These are phyloP conservation scores for Malurus melanocephalus DNA, from an alignment of 2,113 vertebrate species.

Conservation along the genomic window DNA sequence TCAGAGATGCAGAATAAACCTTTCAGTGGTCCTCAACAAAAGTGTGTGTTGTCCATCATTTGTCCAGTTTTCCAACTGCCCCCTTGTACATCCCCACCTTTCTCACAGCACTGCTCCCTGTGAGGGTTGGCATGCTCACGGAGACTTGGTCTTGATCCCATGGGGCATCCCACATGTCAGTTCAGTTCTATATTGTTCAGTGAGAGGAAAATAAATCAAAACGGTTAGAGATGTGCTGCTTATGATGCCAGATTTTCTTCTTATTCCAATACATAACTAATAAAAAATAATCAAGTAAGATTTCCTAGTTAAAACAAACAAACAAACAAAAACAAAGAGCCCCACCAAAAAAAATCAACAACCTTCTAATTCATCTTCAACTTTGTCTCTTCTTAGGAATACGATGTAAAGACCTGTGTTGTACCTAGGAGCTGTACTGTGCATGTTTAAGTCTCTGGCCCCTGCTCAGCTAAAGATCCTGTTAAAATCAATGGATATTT, in stretches of 20 bases:
- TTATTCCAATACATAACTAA: not conserved
- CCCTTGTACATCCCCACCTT: not conserved
- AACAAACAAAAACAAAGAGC: not conserved
- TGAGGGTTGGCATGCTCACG: rapidly evolving
- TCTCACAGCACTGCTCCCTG: not conserved
- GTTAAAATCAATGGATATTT: not conserved
- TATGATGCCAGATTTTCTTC: not conserved
- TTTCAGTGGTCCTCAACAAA: not conserved
- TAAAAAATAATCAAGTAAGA: not conserved
- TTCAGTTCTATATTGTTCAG: not conserved
- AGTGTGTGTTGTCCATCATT: not conserved
- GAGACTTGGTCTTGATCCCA: not conserved
- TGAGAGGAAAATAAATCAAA: not conserved
- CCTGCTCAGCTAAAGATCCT: not conserved
- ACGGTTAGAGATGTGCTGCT: not conserved
- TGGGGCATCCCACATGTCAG: rapidly evolving
- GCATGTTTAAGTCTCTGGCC: not conserved
- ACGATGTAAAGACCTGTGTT: not conserved
- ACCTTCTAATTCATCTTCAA: not conserved
- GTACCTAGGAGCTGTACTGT: not conserved
- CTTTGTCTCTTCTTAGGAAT: not conserved
- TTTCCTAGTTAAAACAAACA: not conserved
- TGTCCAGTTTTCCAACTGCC: not conserved
- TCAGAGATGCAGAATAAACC: not conserved
- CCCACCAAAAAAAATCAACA: rapidly evolving